Conservation (phyloP, 1,140 invertebrate genomes). For the Meloidogyne hapla region DNA sequence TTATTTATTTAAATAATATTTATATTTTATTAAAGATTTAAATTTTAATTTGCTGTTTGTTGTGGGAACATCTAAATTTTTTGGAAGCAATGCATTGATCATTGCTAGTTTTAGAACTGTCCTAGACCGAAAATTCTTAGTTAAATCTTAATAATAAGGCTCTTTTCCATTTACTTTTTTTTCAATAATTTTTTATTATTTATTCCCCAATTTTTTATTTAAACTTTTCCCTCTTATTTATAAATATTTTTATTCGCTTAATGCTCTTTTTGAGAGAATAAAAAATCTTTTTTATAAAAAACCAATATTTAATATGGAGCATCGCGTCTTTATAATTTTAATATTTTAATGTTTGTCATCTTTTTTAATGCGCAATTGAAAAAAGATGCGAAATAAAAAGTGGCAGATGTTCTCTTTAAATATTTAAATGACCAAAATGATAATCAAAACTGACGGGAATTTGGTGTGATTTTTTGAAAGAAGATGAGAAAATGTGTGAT, state of each 20-base stretch:
- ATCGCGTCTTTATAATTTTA: too few relatives aligned
- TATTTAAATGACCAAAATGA: neutral
- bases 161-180: neutral
- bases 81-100: too few relatives aligned
- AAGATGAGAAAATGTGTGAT: neutral
- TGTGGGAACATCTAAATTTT: too few relatives aligned
- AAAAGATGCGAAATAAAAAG: neutral
- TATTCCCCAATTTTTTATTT: constrained; percentile 20
- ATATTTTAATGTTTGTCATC: neutral
- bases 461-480: too few relatives aligned
- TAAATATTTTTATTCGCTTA: neutral
- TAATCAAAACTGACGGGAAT: neutral
- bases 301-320: too few relatives aligned
- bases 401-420: neutral
- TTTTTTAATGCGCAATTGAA: neutral
- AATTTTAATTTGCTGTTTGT: too few relatives aligned
- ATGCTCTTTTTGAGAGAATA: neutral
- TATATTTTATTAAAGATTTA: too few relatives aligned
- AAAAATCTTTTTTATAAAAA: too few relatives aligned
- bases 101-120: too few relatives aligned
- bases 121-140: too few relatives aligned
- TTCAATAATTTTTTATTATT: neutral
- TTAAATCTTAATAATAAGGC: too few relatives aligned
- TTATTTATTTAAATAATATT: too few relatives aligned
- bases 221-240: neutral